Conservation (phyloP, 2,113 vertebrate genomes). For the Hipposideros armiger region DNA sequence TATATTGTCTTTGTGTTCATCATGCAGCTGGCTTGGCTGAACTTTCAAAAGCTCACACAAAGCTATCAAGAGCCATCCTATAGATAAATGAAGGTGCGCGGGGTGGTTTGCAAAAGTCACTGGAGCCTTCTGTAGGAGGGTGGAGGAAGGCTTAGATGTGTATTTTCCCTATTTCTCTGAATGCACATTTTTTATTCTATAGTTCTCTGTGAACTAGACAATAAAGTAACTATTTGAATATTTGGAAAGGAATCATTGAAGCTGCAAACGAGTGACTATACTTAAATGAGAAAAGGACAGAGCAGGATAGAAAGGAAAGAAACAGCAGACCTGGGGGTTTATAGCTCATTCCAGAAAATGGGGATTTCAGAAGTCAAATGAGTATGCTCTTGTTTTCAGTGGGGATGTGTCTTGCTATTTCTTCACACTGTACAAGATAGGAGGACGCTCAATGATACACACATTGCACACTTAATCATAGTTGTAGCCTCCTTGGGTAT, state of each 20-base stretch:
- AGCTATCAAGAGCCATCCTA: constrained; percentile 81
- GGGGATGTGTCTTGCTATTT: neutral
- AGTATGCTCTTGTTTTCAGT: neutral
- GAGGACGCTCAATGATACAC: neutral
- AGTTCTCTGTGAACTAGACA: constrained; percentile 46
- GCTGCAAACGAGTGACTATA: neutral
- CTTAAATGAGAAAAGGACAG: constrained; percentile 38
- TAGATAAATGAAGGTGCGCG: constrained; percentile 67
- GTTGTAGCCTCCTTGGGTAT: neutral
- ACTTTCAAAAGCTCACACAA: constrained; percentile 85
- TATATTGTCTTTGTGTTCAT: constrained; percentile 85
- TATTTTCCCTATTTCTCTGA: constrained; percentile 58
- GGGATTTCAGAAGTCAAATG: neutral
- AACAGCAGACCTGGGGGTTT: neutral
- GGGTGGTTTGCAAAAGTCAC: constrained; percentile 52
- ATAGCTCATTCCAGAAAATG: neutral
- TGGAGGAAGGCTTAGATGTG: constrained; percentile 43
- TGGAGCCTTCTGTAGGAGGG: neutral
- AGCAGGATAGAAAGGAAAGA: neutral
- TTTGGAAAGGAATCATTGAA: constrained; percentile 47
- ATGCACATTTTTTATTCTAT: neutral
- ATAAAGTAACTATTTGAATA: neutral
- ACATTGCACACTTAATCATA: neutral
- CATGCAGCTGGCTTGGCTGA: constrained; percentile 87
- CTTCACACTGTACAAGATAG: neutral